Evolutionary conservation across 1,140 invertebrate genomes (phyloP).

Genomic region (Eupristina koningsbergeri): DNA sequence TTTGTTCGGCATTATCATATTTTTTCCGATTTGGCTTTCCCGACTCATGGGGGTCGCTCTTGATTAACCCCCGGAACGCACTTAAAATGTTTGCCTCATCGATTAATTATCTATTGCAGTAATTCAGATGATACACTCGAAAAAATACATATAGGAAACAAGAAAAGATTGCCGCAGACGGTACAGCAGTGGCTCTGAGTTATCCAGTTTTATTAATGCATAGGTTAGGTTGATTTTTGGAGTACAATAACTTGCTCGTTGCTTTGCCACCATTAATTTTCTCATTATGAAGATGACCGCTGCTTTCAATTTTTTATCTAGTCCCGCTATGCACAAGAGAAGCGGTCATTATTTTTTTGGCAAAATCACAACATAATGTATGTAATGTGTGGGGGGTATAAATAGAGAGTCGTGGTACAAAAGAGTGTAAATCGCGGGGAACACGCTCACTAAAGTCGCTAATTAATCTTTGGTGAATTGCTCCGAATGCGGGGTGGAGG

Average conservation of each 20-base stretch:
- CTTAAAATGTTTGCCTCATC: background rate
- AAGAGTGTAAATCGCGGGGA: constrained; percentile 20
- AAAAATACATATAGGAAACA: too few relatives aligned
- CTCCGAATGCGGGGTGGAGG: background rate
- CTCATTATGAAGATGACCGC: too few relatives aligned
- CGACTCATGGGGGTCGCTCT: background rate
- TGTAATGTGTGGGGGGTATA: background rate
- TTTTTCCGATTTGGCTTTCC: background rate
- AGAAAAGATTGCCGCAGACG: too few relatives aligned
- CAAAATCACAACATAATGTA: background rate
- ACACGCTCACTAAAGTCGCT: constrained; percentile 5
- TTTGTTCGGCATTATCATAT: background rate
- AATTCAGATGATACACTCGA: too few relatives aligned
- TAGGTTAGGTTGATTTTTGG: too few relatives aligned
- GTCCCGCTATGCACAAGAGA: background rate
- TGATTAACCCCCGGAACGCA: background rate
- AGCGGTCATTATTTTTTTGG: background rate
- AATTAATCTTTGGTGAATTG: constrained; percentile 45
- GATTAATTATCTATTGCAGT: background rate
- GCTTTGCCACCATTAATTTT: too few relatives aligned
- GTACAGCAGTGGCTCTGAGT: too few relatives aligned
- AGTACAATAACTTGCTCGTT: too few relatives aligned
- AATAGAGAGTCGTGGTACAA: background rate
- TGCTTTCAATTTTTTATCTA: background rate
- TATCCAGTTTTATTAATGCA: too few relatives aligned